Percentiles rank a stretch among this genome's conserved stretches.
These are phyloP conservation scores for Subanguina moxae DNA, from an alignment of 1,140 invertebrate genomes.

Conservation along the genomic window DNA sequence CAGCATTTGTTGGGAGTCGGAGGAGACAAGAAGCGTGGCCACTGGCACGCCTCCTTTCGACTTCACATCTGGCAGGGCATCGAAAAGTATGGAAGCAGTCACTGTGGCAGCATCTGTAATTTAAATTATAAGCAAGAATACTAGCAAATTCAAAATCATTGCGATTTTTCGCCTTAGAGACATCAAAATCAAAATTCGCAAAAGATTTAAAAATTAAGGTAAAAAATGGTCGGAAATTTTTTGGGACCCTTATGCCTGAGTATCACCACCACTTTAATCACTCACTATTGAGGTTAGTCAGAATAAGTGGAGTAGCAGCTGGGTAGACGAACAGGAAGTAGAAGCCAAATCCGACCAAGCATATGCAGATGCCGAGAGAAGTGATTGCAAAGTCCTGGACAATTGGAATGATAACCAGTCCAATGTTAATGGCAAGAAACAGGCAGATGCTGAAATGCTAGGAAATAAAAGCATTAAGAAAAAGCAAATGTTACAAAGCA, in stretches of 20 bases:
- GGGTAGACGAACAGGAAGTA: constrained; percentile 54
- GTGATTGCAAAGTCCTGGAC: constrained; percentile 53
- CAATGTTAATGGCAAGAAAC: constrained; percentile 51
- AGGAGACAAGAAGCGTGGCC: constrained; percentile 17
- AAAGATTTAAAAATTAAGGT: too few species aligned
- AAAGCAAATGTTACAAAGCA: constrained; percentile 28
- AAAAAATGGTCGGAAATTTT: not conserved
- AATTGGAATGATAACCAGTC: constrained; percentile 55
- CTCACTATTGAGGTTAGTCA: constrained; percentile 46
- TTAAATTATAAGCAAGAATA: too few species aligned
- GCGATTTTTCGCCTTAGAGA: too few species aligned
- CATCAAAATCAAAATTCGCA: too few species aligned
- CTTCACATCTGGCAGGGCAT: constrained; percentile 55
- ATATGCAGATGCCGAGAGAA: constrained; percentile 50
- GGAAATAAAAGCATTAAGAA: not conserved
- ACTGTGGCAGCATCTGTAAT: constrained; percentile 48
- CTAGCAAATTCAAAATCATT: not conserved
- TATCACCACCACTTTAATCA: not conserved
- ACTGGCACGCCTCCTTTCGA: constrained; percentile 8
- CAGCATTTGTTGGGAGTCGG: constrained; percentile 53
- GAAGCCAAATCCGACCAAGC: constrained; percentile 50
- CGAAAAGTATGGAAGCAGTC: constrained; percentile 49
- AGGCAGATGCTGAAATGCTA: constrained; percentile 43
- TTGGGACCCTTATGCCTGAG: too few species aligned
- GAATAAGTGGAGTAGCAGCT: constrained; percentile 26